Percentiles rank a stretch among this genome's conserved stretches.
Evolutionary conservation across 64 coral and sea anemone genomes (phyloP).

Genomic region (Montipora cactus): DNA sequence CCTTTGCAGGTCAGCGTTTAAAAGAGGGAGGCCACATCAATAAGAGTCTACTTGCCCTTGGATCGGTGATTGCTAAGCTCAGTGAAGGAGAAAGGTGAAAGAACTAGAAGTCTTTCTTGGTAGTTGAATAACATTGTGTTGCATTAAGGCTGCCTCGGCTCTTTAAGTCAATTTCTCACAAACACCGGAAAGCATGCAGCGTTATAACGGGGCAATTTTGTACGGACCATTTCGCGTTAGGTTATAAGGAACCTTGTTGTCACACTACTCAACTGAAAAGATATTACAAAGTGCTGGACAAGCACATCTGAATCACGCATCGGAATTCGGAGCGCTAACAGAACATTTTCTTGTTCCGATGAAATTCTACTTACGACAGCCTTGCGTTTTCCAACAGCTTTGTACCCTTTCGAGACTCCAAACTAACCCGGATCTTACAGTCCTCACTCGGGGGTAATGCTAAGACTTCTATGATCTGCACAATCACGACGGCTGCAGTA

Average conservation of each 20-base stretch:
- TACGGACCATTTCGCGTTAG: too few species aligned
- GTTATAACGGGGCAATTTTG: too few species aligned
- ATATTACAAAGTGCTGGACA: too few species aligned
- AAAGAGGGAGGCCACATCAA: conserved; percentile 94
- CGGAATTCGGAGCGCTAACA: too few species aligned
- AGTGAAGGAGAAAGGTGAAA: conserved; percentile 92
- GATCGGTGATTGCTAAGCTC: conserved; percentile 89
- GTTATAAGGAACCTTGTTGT: too few species aligned
- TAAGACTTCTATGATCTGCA: conserved; percentile 89
- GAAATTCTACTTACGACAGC: not conserved
- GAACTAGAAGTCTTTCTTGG: not conserved
- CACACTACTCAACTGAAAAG: too few species aligned
- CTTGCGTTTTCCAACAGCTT: conserved; percentile 57
- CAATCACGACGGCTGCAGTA: conserved; percentile 79
- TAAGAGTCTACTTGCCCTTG: conserved; percentile 82
- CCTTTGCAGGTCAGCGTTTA: conserved; percentile 49
- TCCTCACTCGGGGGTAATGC: conserved; percentile 96
- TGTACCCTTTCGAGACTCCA: conserved; percentile 92
- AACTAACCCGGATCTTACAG: conserved; percentile 90
- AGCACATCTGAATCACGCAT: too few species aligned
- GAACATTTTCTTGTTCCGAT: too few species aligned
- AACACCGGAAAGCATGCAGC: too few species aligned
- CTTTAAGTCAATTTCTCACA: too few species aligned
- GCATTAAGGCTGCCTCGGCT: too few species aligned
- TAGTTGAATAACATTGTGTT: not conserved